Conservation (phyloP, 2,113 vertebrate genomes). For the Anguilla rostrata region DNA sequence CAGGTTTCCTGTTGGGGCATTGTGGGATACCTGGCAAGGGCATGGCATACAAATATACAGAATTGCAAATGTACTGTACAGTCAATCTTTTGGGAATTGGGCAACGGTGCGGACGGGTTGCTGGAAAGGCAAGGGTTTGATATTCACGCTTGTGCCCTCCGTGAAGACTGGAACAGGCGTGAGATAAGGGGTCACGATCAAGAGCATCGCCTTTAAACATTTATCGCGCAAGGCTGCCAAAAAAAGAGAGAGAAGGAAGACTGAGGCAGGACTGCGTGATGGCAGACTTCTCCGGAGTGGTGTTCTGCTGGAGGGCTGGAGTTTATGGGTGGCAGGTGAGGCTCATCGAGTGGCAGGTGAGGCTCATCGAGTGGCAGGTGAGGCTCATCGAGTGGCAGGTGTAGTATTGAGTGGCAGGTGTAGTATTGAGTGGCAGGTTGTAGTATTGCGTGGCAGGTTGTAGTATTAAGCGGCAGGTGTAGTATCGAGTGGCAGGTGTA, state of each 20-base stretch:
- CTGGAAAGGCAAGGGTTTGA: neutral
- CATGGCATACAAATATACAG: constrained; percentile 48
- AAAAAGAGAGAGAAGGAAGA: neutral
- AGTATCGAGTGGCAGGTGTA: too few relatives aligned
- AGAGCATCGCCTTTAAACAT: neutral
- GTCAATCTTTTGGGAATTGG: neutral
- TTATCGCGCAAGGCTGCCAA: neutral
- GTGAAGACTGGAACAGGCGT: neutral
- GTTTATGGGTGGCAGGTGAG: too few relatives aligned
- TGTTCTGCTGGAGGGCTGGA: too few relatives aligned
- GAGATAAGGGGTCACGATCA: neutral
- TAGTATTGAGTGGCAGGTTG: too few relatives aligned
- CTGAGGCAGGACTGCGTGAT: neutral
- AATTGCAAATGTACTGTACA: neutral
- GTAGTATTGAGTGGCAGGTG: too few relatives aligned
- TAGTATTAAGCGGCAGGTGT: too few relatives aligned
- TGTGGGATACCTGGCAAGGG: too few relatives aligned
- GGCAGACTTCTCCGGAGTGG: too few relatives aligned
- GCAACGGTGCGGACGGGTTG: neutral
- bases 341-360: too few relatives aligned
- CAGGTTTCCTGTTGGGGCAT: constrained; percentile 80
- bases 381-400: too few relatives aligned
- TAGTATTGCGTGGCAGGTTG: too few relatives aligned
- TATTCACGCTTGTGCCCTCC: neutral
- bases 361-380: too few relatives aligned